These are phyloP conservation scores for Eupithecia tripunctaria DNA, from an alignment of 2,888 invertebrate species.

Conservation along the genomic window DNA sequence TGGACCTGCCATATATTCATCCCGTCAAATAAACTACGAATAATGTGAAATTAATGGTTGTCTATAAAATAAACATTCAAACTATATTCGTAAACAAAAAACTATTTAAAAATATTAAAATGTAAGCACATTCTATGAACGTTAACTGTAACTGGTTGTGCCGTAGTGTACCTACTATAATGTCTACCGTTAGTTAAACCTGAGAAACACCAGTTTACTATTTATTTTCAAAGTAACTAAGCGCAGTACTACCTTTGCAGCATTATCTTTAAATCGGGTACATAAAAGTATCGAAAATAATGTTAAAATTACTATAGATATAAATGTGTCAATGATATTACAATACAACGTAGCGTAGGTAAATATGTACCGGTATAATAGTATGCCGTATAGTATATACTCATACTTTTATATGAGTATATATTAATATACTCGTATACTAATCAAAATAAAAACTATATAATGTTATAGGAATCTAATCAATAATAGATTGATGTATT, in stretches of 20 bases:
- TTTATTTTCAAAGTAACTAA: conserved; percentile 17
- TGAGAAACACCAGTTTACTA: conserved; percentile 21
- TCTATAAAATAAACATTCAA: conserved; percentile 26
- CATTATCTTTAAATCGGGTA: conserved; percentile 9
- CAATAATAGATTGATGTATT: neutral
- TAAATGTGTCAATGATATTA: conserved; percentile 20
- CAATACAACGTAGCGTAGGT: conserved; percentile 19
- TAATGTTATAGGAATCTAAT: neutral
- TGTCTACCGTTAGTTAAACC: conserved; percentile 16
- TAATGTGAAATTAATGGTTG: conserved; percentile 18
- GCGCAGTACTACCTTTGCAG: conserved; percentile 14
- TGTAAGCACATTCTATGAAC: conserved; percentile 18
- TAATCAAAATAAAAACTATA: conserved; percentile 9
- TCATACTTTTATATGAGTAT: no score
- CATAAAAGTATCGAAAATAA: conserved; percentile 12
- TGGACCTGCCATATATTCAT: neutral
- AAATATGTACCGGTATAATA: conserved; percentile 16
- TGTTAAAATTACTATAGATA: conserved; percentile 12
- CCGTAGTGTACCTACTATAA: conserved; percentile 26
- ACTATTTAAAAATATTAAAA: conserved; percentile 19
- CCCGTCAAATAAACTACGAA: conserved; percentile 7
- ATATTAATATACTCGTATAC: no score
- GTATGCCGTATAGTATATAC: conserved; percentile 5
- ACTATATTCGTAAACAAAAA: conserved; percentile 18
- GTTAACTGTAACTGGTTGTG: conserved; percentile 38